phyloP scores from a whole-genome alignment of 2,888 invertebrate genomes.

The Tridacna gigas region DNA sequence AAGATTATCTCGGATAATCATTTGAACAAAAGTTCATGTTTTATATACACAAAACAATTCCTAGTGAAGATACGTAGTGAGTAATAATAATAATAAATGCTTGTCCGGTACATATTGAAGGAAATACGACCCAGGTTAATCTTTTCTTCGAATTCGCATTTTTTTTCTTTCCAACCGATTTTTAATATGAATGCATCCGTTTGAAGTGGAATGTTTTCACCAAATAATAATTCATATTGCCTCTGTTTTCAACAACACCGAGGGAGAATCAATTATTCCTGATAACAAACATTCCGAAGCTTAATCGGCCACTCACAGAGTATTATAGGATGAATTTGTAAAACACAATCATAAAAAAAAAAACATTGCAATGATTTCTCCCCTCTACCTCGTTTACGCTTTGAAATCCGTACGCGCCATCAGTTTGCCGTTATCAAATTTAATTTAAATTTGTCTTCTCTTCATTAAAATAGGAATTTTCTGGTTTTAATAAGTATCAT shows the following conservation, averaged over 20 bases:
- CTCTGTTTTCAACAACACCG: background rate
- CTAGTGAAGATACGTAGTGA: too few relatives aligned
- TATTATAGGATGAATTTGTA: slow-evolving; percentile 33
- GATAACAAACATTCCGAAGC: slow-evolving; percentile 54
- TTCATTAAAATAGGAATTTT: too few relatives aligned
- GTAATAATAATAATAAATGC: too few relatives aligned
- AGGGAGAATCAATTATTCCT: slow-evolving; percentile 57
- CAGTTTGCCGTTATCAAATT: too few relatives aligned
- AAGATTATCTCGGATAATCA: too few relatives aligned
- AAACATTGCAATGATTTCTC: slow-evolving; percentile 37
- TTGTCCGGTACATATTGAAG: too few relatives aligned
- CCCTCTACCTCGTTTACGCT: slow-evolving; percentile 3
- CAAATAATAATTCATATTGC: slow-evolving; percentile 7
- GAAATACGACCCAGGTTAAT: background rate
- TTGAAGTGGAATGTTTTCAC: slow-evolving; percentile 19
- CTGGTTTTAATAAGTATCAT: too few relatives aligned
- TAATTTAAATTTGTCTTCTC: too few relatives aligned
- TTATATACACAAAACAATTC: too few relatives aligned
- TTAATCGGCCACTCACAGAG: slow-evolving; percentile 17
- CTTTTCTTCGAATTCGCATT: slow-evolving; percentile 37
- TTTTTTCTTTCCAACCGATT: slow-evolving; percentile 24
- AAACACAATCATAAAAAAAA: slow-evolving; percentile 35
- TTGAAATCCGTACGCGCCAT: too few relatives aligned
- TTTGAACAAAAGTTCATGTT: too few relatives aligned
- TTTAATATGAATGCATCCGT: slow-evolving; percentile 55